A percentile compares a stretch with the other conserved stretches of the same genome.
phyloP scores from a whole-genome alignment of 2,888 invertebrate species.

The Andrena dorsata region DNA sequence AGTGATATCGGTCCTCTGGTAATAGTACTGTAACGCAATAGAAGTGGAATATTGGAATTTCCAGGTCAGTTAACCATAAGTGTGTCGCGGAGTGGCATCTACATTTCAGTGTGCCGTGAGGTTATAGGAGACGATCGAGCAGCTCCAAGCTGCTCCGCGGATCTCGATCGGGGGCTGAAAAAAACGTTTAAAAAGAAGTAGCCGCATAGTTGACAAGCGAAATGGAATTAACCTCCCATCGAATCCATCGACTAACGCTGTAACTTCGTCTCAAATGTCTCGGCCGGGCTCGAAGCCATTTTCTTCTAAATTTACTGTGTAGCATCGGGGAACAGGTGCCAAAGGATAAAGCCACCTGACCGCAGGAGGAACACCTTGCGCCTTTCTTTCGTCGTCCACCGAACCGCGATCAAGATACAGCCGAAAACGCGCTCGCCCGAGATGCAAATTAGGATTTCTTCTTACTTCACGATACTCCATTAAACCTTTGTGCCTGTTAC shows the following conservation, averaged over 20 bases:
- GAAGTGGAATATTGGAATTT: too few relatives aligned
- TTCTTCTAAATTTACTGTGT: slow-evolving; percentile 31
- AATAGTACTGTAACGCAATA: too few relatives aligned
- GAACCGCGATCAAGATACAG: slow-evolving; percentile 46
- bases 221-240: not conserved
- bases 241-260: not conserved
- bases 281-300: slow-evolving; percentile 7
- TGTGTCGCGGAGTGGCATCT: too few relatives aligned
- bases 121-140: too few relatives aligned
- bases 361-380: slow-evolving; percentile 76
- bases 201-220: not conserved
- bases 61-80: too few relatives aligned
- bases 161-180: not conserved
- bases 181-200: not conserved
- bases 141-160: not conserved
- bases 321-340: slow-evolving; percentile 75
- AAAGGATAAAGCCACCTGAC: slow-evolving; percentile 77
- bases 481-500: not conserved
- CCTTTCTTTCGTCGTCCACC: slow-evolving; percentile 62
- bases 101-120: too few relatives aligned
- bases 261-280: not conserved
- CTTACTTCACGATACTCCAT: not conserved
- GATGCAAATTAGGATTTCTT: slow-evolving; percentile 37
- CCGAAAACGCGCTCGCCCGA: not conserved
- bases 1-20: too few relatives aligned